A percentile compares a stretch with the other conserved stretches of the same genome.
These are phyloP conservation scores for Pomacea canaliculata DNA, from an alignment of 2,888 invertebrate genomes.

Conservation along the genomic window DNA sequence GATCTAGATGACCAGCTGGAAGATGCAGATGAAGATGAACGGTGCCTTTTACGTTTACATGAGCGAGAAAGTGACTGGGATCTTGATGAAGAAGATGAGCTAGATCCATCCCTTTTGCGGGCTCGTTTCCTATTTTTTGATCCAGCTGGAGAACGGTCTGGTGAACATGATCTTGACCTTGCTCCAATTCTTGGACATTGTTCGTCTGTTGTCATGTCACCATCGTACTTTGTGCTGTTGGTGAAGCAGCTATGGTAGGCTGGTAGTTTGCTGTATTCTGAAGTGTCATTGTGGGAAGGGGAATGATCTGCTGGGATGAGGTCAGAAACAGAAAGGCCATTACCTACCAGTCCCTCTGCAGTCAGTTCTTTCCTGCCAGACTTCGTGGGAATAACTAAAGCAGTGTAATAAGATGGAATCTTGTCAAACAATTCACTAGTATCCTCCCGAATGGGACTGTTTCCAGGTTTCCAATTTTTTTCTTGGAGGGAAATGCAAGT, in stretches of 20 bases:
- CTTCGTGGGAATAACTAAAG: constrained; percentile 54
- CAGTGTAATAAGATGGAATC: constrained; percentile 63
- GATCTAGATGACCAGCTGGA: too few species aligned
- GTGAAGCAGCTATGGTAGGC: constrained; percentile 58
- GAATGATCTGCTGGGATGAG: constrained; percentile 49
- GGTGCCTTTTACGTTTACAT: too few species aligned
- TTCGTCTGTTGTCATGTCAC: neutral
- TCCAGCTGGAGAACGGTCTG: constrained; percentile 19
- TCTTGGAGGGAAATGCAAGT: neutral
- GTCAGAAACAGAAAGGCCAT: constrained; percentile 27
- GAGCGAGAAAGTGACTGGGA: constrained; percentile 30
- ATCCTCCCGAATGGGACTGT: constrained; percentile 22
- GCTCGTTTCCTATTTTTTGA: constrained; percentile 31
- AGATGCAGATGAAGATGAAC: too few species aligned
- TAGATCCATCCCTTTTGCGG: constrained; percentile 4
- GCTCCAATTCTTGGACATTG: constrained; percentile 4
- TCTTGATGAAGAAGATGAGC: constrained; percentile 31
- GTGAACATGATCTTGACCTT: constrained; percentile 33
- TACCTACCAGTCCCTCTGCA: neutral
- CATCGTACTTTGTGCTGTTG: constrained; percentile 62
- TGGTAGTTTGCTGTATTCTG: constrained; percentile 6
- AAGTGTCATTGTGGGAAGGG: constrained; percentile 37
- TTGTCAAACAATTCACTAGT: constrained; percentile 54
- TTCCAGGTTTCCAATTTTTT: constrained; percentile 31
- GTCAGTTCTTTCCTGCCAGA: constrained; percentile 42